Conservation (phyloP, 2,113 vertebrate species). For the Colinus virginianus region DNA sequence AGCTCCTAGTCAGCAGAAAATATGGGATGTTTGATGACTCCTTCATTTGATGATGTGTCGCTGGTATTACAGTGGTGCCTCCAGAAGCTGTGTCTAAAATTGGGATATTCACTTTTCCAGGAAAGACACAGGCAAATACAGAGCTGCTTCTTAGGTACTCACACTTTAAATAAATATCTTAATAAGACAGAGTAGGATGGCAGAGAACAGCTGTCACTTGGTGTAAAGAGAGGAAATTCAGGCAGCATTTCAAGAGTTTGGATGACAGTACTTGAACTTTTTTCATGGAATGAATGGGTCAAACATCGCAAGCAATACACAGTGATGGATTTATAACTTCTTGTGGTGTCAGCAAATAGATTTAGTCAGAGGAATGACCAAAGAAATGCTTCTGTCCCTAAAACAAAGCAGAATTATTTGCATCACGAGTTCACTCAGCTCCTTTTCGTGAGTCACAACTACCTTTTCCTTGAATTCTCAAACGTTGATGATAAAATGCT, state of each 20-base stretch:
- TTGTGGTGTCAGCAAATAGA: neutral
- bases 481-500: neutral
- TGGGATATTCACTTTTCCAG: neutral
- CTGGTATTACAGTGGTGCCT: neutral
- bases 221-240: neutral
- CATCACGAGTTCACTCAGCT: neutral
- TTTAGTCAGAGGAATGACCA: neutral
- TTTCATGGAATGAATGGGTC: neutral
- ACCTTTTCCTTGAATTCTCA: conserved; percentile 12
- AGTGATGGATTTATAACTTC: neutral
- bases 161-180: conserved; percentile 47
- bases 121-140: conserved; percentile 18
- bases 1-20: neutral
- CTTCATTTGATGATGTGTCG: neutral
- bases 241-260: neutral
- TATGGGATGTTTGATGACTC: neutral
- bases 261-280: neutral
- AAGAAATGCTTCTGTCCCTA: neutral
- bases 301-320: neutral
- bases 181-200: conserved; percentile 57
- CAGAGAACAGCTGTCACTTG: conserved; percentile 33
- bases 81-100: neutral
- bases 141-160: neutral
- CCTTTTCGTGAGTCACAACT: conserved; percentile 38
- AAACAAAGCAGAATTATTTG: neutral